Base-by-base conservation (phyloP, 2,797 vertebrate species). In the Anas flavirostris region DNA sequence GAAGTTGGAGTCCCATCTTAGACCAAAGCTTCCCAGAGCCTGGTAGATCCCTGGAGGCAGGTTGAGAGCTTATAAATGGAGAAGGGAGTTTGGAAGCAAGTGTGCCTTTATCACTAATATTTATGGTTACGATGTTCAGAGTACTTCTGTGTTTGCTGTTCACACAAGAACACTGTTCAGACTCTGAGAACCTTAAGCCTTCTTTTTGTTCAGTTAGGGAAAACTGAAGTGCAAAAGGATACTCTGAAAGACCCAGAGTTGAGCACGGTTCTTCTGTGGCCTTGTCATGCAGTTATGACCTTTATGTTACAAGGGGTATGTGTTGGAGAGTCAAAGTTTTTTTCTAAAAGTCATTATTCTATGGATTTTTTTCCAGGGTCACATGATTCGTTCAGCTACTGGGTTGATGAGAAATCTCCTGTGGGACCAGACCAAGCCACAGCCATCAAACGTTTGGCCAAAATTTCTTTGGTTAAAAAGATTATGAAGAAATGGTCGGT, bases 401-500 rank as follows among this genome's bases (percentile, higher is more conserved):
- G 99, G 99, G 99, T 99, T 76, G 99, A 99, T 91, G 99, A 99
- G 44, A 98, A 98, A 29, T 99, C 99, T 89, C 99, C 99, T 0
- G 99, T 99, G 95, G 99, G 98, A 37, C 99, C 99, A 15, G 99
- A 99, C 97, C 99, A 99, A 97, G 99, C 98, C 89, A 97, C 94
- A 18, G 98, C 98, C 16, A 98, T 99, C 74, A 98, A 99, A 96
- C 99, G 99, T 91, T 98, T 99, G 44, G 99, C 98, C 81, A 98
- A 97, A 64, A 98, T 99, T 96, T 98, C 99, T 52, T 93, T 99
- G 84, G 99, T 99, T 70, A 99, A 99, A 96, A 99, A 99, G 93
- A 97, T 99, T 48, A 99, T 99, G 98, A 99, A 99, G 97, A 99
- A 99, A 95, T 99, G 99, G 99, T 99, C 99, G 70, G 98, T 99